Conservation (phyloP, 2,888 invertebrate genomes). For the Acronicta leporina region DNA sequence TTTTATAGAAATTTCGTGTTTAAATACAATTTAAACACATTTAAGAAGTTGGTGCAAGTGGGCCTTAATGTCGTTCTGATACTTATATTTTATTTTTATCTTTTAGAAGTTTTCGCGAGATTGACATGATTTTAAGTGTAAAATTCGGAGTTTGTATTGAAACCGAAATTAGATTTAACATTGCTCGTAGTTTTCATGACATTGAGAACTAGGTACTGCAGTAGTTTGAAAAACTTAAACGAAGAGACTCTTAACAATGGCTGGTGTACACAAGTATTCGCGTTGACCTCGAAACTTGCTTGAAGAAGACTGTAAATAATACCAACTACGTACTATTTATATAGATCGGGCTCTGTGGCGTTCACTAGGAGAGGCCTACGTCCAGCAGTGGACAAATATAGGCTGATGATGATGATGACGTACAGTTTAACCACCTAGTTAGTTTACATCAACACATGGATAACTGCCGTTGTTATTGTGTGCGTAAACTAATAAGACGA, state of each 20-base stretch:
- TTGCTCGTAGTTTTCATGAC: conserved; percentile 19
- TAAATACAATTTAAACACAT: no score
- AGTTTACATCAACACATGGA: no score
- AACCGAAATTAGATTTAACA: conserved; percentile 35
- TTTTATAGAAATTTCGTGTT: no score
- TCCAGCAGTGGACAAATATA: no score
- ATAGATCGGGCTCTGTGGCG: conserved; percentile 20
- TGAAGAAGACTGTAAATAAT: conserved; percentile 27
- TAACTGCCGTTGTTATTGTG: no score
- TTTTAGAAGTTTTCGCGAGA: background rate
- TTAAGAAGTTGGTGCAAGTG: no score
- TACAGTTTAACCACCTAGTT: no score
- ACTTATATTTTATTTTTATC: conserved; percentile 1
- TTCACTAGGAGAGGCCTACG: no score
- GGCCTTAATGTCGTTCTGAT: conserved; percentile 13
- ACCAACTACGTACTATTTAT: conserved; percentile 23
- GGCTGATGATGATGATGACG: no score
- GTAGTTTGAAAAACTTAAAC: conserved; percentile 46
- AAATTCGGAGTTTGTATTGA: conserved; percentile 17
- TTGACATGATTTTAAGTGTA: conserved; percentile 3
- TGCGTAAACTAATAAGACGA: no score
- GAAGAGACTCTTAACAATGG: conserved; percentile 37
- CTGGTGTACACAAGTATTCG: conserved; percentile 31
- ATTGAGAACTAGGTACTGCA: conserved; percentile 44
- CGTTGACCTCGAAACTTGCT: conserved; percentile 47